A percentile compares a stretch with the other conserved stretches of the same genome.
phyloP scores from a whole-genome alignment of 2,888 invertebrate species.

The Penaeus monodon region DNA sequence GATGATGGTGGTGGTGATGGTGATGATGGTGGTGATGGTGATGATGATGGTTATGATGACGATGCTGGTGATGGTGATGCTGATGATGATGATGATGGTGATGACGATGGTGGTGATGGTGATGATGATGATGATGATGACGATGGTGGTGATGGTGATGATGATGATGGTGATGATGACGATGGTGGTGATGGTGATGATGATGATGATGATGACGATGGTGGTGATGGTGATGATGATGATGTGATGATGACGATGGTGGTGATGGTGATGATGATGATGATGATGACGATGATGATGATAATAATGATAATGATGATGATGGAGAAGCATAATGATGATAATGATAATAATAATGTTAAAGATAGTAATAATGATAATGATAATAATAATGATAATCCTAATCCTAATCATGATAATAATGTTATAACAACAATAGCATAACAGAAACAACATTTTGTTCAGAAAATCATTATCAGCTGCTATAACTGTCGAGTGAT shows the following conservation, averaged over 20 bases:
- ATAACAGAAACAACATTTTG: too few species aligned
- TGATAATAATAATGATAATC: too few species aligned
- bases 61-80: not conserved
- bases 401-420: too few species aligned
- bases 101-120: not conserved
- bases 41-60: not conserved
- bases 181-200: not conserved
- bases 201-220: not conserved
- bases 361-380: too few species aligned
- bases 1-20: not conserved
- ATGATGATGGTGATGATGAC: not conserved
- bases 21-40: not conserved
- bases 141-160: not conserved
- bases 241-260: not conserved
- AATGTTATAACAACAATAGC: too few species aligned
- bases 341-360: too few species aligned
- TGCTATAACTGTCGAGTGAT: too few species aligned
- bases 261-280: too few species aligned
- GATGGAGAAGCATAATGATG: too few species aligned
- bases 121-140: not conserved
- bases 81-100: not conserved
- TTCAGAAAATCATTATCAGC: too few species aligned
- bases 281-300: too few species aligned
- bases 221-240: conserved; percentile 3
- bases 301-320: too few species aligned